These are phyloP conservation scores for Catocala sponsa DNA, from an alignment of 2,888 invertebrate species.

Conservation along the genomic window DNA sequence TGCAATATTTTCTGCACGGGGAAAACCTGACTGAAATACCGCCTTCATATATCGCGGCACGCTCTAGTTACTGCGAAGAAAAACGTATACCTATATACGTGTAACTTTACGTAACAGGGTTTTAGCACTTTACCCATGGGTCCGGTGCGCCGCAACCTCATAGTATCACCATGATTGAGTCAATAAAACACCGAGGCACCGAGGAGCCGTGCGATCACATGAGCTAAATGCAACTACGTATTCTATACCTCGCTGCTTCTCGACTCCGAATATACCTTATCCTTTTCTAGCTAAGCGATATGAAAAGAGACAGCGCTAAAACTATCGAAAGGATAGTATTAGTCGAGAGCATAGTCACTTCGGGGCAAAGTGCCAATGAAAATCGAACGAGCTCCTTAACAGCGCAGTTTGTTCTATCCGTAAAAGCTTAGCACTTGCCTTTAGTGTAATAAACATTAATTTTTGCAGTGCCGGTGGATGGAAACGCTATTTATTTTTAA, in stretches of 20 bases:
- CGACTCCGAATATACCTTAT: slow-evolving; percentile 21
- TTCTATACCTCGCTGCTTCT: slow-evolving; percentile 24
- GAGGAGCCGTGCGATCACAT: slow-evolving; percentile 51
- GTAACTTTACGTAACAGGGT: slow-evolving; percentile 24
- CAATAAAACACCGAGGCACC: slow-evolving; percentile 64
- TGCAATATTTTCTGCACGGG: slow-evolving; percentile 19
- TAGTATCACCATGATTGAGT: slow-evolving; percentile 65
- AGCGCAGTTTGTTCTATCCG: slow-evolving; percentile 58
- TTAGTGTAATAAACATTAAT: slow-evolving; percentile 62
- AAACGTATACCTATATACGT: slow-evolving; percentile 43
- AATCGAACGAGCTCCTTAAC: slow-evolving; percentile 57
- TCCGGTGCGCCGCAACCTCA: slow-evolving; percentile 46
- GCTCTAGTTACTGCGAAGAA: slow-evolving; percentile 41
- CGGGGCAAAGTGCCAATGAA: slow-evolving; percentile 56
- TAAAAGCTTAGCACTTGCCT: slow-evolving; percentile 62
- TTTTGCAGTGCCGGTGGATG: slow-evolving; percentile 51
- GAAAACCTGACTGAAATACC: slow-evolving; percentile 38
- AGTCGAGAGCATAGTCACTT: slow-evolving; percentile 37
- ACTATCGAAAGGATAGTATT: slow-evolving; percentile 37
- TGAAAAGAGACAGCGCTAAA: slow-evolving; percentile 33
- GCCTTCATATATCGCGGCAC: slow-evolving; percentile 30
- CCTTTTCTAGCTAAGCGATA: slow-evolving; percentile 18
- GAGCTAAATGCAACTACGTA: slow-evolving; percentile 43
- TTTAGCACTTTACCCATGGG: slow-evolving; percentile 55
- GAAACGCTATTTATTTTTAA: slow-evolving; percentile 45